These are phyloP conservation scores for Moxostoma hubbsi DNA, from an alignment of 2,797 vertebrate genomes.

Conservation along the genomic window DNA sequence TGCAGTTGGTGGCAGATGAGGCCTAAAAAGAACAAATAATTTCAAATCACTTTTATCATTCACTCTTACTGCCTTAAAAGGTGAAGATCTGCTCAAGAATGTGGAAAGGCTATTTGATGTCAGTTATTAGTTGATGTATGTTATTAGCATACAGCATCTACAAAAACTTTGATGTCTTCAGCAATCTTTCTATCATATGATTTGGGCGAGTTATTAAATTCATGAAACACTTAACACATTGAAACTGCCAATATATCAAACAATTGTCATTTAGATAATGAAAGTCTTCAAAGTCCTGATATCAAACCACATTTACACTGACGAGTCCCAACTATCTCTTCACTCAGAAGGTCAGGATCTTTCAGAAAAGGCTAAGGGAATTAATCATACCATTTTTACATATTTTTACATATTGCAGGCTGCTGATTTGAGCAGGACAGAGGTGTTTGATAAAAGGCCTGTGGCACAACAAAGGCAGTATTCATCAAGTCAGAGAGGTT, in stretches of 20 bases:
- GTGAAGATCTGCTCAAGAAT: not conserved
- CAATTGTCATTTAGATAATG: not conserved
- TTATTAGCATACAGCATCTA: not conserved
- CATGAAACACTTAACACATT: slow-evolving; percentile 11
- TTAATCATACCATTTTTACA: slow-evolving; percentile 79
- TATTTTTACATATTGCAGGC: slow-evolving; percentile 80
- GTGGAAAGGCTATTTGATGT: not conserved
- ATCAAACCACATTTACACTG: slow-evolving; percentile 46
- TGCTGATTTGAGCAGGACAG: slow-evolving; percentile 71
- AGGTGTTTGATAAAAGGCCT: slow-evolving; percentile 76
- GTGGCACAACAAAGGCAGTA: slow-evolving; percentile 75
- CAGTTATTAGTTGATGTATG: not conserved
- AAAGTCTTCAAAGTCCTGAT: slow-evolving; percentile 7
- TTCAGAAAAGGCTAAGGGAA: slow-evolving; percentile 61
- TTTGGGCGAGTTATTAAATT: slow-evolving; percentile 3
- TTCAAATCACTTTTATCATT: slow-evolving; percentile 27
- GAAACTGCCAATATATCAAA: not conserved
- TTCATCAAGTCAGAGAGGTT: slow-evolving; percentile 76
- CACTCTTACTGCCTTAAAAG: not conserved
- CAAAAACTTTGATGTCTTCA: not conserved
- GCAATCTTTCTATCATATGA: slow-evolving; percentile 1
- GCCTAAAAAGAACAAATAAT: slow-evolving; percentile 73
- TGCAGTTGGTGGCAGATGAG: slow-evolving; percentile 86
- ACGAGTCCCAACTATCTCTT: slow-evolving; percentile 54
- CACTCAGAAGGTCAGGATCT: slow-evolving; percentile 47